Conservation (phyloP, 2,888 invertebrate species). For the Amblyjoppa fuscipennis region DNA sequence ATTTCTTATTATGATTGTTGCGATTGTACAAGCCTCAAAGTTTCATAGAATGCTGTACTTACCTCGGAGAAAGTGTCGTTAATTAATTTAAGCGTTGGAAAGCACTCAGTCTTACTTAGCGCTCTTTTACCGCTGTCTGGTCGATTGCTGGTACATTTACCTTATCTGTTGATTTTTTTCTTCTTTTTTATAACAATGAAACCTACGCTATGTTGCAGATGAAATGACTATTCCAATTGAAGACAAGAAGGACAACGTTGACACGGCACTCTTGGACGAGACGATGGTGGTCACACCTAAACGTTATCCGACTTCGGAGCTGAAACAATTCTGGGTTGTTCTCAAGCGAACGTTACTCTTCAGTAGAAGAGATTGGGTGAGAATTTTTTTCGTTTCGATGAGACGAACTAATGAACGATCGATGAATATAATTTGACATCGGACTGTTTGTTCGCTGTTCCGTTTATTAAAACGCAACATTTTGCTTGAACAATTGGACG, state of each 20-base stretch:
- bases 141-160: background rate
- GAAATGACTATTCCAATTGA: constrained; percentile 88
- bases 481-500: too few species aligned
- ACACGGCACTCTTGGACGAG: constrained; percentile 89
- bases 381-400: constrained; percentile 68
- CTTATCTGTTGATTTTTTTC: background rate
- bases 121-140: background rate
- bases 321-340: constrained; percentile 95
- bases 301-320: constrained; percentile 93
- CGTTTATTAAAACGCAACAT: too few species aligned
- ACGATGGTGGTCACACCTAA: constrained; percentile 88
- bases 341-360: constrained; percentile 94
- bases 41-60: background rate
- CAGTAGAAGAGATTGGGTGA: constrained; percentile 95
- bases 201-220: constrained; percentile 79
- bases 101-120: constrained; percentile 2
- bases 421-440: background rate
- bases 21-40: background rate
- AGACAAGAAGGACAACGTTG: constrained; percentile 91
- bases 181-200: background rate
- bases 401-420: background rate
- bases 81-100: background rate
- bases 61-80: constrained; percentile 9
- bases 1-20: constrained; percentile 11
- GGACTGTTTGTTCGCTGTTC: background rate